These are phyloP conservation scores for Synergus umbraculus DNA, from an alignment of 2,888 invertebrate species.

Conservation along the genomic window DNA sequence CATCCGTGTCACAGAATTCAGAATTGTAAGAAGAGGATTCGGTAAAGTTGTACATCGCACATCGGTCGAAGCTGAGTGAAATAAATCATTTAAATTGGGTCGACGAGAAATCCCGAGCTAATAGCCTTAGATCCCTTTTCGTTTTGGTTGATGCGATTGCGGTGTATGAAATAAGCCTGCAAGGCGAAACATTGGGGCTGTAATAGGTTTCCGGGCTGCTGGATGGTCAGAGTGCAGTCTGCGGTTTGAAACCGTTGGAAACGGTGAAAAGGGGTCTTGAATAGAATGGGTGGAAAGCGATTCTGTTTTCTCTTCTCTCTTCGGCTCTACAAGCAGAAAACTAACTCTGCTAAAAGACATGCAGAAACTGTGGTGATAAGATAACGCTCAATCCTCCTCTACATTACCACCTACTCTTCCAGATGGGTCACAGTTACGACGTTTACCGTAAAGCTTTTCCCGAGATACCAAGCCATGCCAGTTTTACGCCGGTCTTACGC, in stretches of 20 bases:
- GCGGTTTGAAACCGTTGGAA: conserved; percentile 55
- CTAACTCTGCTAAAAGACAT: conserved; percentile 4
- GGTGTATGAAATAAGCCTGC: conserved; percentile 66
- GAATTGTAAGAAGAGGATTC: neutral
- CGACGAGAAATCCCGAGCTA: conserved; percentile 63
- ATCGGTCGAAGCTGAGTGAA: conserved; percentile 46
- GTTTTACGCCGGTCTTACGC: conserved; percentile 41
- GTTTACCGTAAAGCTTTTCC: conserved; percentile 44
- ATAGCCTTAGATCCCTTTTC: conserved; percentile 58
- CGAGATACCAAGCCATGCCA: conserved; percentile 14
- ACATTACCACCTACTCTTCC: conserved; percentile 60
- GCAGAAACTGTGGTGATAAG: conserved; percentile 58
- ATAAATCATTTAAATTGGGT: conserved; percentile 68
- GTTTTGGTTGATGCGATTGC: conserved; percentile 64
- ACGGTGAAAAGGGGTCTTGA: conserved; percentile 37
- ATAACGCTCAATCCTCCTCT: conserved; percentile 64
- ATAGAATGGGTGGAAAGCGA: conserved; percentile 6
- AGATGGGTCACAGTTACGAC: conserved; percentile 55
- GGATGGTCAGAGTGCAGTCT: conserved; percentile 57
- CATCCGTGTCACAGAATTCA: neutral
- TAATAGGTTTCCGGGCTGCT: conserved; percentile 64
- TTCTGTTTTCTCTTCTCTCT: neutral
- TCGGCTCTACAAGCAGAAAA: neutral
- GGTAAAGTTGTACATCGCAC: neutral
- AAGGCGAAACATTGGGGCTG: conserved; percentile 65